Percentiles rank a stretch among this genome's conserved stretches.
Evolutionary conservation across 1,140 invertebrate species (phyloP).

Genomic region (Anthonomus grandis): DNA sequence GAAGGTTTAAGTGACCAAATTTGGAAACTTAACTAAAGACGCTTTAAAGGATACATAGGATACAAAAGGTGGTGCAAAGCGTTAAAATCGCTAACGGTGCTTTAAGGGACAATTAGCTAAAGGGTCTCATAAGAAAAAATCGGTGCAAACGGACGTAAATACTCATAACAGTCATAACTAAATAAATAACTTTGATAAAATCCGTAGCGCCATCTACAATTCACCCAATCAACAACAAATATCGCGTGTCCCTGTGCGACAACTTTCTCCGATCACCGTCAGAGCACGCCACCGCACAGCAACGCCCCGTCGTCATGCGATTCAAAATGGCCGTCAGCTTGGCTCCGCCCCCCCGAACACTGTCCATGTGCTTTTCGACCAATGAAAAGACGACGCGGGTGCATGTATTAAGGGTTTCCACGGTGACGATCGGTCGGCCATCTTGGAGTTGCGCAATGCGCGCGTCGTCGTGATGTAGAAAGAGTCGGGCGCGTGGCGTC

Average conservation of each 20-base stretch:
- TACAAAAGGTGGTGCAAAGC: no score
- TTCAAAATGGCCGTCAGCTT: constrained; percentile 26
- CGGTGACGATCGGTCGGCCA: constrained; percentile 23
- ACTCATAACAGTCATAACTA: no score
- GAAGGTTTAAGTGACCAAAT: no score
- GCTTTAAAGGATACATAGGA: no score
- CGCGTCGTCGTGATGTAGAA: neutral
- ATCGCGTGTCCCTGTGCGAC: neutral
- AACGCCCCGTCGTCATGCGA: constrained; percentile 8
- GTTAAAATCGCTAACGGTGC: no score
- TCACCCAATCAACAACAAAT: neutral
- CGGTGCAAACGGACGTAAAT: no score
- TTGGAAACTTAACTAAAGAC: no score
- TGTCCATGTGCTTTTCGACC: constrained; percentile 1
- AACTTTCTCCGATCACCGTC: neutral
- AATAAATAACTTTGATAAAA: no score
- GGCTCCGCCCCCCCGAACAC: constrained; percentile 12
- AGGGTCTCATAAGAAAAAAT: no score
- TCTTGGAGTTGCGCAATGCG: constrained; percentile 17
- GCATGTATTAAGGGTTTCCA: constrained; percentile 25
- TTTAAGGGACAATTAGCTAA: no score
- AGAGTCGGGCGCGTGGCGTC: constrained; percentile 1
- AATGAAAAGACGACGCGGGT: constrained; percentile 12
- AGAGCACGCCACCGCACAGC: constrained; percentile 22
- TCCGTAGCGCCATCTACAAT: no score